These are phyloP conservation scores for Gandaritis pyraliata DNA, from an alignment of 2,888 invertebrate genomes.

Conservation along the genomic window DNA sequence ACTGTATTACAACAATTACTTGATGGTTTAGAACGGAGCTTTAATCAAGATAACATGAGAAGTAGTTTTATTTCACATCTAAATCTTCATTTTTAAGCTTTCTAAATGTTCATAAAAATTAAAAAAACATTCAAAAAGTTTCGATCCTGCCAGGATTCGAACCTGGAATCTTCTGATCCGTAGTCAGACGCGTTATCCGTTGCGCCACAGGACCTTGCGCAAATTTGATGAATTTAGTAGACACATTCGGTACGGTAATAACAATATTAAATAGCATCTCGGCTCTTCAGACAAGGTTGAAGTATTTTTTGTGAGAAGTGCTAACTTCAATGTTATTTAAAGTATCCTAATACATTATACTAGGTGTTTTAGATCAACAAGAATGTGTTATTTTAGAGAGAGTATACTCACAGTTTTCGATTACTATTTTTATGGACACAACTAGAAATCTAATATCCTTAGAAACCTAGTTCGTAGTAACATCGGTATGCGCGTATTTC, in stretches of 20 bases:
- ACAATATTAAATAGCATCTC: background rate
- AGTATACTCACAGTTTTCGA: too few species aligned
- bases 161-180: slow-evolving; percentile 89
- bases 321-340: background rate
- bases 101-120: slow-evolving; percentile 2
- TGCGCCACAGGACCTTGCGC: slow-evolving; percentile 82
- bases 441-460: background rate
- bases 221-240: fast-evolving
- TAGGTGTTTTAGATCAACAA: too few species aligned
- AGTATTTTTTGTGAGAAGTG: background rate
- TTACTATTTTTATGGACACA: too few species aligned
- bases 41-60: slow-evolving; percentile 3
- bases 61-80: background rate
- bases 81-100: background rate
- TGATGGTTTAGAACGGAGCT: slow-evolving; percentile 14
- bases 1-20: slow-evolving; percentile 19
- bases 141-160: slow-evolving; percentile 86
- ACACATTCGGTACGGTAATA: slow-evolving; percentile 1
- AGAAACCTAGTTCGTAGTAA: slow-evolving; percentile 12
- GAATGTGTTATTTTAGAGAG: too few species aligned
- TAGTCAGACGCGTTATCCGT: slow-evolving; percentile 89
- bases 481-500: slow-evolving; percentile 50
- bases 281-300: too few species aligned
- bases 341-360: background rate
- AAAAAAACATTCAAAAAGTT: slow-evolving; percentile 27